phyloP scores from a whole-genome alignment of 1,140 invertebrate genomes.

The Drosophila gunungcola region DNA sequence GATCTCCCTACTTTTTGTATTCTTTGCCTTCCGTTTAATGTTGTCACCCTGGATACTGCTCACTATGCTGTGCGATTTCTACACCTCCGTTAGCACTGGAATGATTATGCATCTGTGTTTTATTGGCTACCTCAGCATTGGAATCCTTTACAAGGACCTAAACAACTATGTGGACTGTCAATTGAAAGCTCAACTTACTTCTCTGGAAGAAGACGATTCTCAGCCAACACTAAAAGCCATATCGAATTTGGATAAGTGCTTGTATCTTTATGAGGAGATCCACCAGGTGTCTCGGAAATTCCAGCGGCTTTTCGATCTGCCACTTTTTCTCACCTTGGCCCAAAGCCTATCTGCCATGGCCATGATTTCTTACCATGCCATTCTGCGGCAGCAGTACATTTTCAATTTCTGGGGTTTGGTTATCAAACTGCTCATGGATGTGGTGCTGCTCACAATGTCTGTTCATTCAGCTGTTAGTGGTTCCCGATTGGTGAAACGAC shows the following conservation, averaged over 20 bases:
- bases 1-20: constrained; percentile 14
- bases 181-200: constrained; percentile 20
- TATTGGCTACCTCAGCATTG: constrained; percentile 58
- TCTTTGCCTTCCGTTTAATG: not conserved
- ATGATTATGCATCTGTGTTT: constrained; percentile 47
- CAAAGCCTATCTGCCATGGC: constrained; percentile 37
- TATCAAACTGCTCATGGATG: constrained; percentile 37
- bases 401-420: constrained; percentile 22
- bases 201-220: not conserved
- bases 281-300: constrained; percentile 28
- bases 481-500: constrained; percentile 31
- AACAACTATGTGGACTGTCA: constrained; percentile 49
- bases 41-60: not conserved
- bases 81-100: constrained; percentile 16
- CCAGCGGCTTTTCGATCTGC: constrained; percentile 48
- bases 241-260: constrained; percentile 36
- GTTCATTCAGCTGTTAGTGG: constrained; percentile 38
- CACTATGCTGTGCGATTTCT: constrained; percentile 6
- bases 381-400: constrained; percentile 8
- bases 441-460: constrained; percentile 53
- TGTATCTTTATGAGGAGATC: constrained; percentile 58
- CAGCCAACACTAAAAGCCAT: not conserved
- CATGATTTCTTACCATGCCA: constrained; percentile 27
- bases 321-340: constrained; percentile 34
- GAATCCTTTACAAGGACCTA: constrained; percentile 43